Conservation (phyloP, 2,888 invertebrate species). For the Plagodis pulveraria region DNA sequence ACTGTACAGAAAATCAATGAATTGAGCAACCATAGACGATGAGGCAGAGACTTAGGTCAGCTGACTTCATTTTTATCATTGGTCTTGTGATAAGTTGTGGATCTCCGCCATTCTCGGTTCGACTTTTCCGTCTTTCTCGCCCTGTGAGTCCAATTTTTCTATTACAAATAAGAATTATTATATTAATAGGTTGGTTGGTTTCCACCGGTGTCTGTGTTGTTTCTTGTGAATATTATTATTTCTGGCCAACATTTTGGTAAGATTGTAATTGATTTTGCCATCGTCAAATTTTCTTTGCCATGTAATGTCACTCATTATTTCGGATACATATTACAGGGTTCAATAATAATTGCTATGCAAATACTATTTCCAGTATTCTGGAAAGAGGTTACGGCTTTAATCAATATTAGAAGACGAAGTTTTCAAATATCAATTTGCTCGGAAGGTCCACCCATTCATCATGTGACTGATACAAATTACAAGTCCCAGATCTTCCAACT, state of each 20-base stretch:
- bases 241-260: slow-evolving; percentile 53
- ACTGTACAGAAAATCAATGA: slow-evolving; percentile 62
- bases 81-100: slow-evolving; percentile 84
- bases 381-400: not conserved
- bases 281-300: slow-evolving; percentile 46
- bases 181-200: slow-evolving; percentile 45
- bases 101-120: slow-evolving; percentile 83
- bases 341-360: no score
- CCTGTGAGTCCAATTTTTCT: slow-evolving; percentile 76
- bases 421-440: not conserved
- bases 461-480: slow-evolving; percentile 49
- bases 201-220: slow-evolving; percentile 61
- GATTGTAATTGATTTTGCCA: slow-evolving; percentile 58
- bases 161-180: slow-evolving; percentile 47
- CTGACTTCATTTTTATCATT: slow-evolving; percentile 83
- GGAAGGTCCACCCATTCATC: slow-evolving; percentile 48
- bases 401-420: slow-evolving; percentile 1
- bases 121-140: slow-evolving; percentile 80
- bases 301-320: slow-evolving; percentile 52
- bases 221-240: slow-evolving; percentile 48
- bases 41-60: slow-evolving; percentile 78
- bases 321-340: slow-evolving; percentile 20
- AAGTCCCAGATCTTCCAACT: not conserved
- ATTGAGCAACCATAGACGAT: slow-evolving; percentile 58
- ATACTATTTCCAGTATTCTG: no score